A percentile compares a stretch with the other conserved stretches of the same genome.
phyloP scores from a whole-genome alignment of 2,888 invertebrate species.

The Catonia carolina region DNA sequence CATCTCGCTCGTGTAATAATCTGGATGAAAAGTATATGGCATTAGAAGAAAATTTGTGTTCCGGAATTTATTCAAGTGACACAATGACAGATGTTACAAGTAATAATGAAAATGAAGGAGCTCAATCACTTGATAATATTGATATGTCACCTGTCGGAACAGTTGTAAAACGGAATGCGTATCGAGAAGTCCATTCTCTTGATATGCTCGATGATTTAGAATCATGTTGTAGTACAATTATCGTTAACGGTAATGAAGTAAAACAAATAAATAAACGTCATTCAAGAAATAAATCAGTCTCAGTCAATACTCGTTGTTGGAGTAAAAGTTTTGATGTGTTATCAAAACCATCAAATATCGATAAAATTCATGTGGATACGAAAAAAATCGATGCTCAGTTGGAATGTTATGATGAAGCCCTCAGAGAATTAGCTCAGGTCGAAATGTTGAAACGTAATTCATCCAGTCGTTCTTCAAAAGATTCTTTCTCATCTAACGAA shows the following conservation, averaged over 20 bases:
- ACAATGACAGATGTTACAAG: slow-evolving; percentile 1
- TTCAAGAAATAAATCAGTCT: slow-evolving; percentile 35
- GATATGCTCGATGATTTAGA: slow-evolving; percentile 32
- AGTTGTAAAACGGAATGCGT: slow-evolving; percentile 24
- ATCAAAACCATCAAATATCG: slow-evolving; percentile 24
- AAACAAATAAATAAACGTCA: slow-evolving; percentile 29
- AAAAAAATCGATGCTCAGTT: slow-evolving; percentile 36
- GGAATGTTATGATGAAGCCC: slow-evolving; percentile 37
- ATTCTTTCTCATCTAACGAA: not conserved
- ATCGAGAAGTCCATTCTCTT: slow-evolving; percentile 34
- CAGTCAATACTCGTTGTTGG: slow-evolving; percentile 32
- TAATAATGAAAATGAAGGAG: slow-evolving; percentile 16
- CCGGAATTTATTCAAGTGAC: slow-evolving; percentile 6
- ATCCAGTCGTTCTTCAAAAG: not conserved
- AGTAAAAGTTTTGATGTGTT: slow-evolving; percentile 31
- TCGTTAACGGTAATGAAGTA: slow-evolving; percentile 15
- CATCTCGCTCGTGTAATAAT: slow-evolving; percentile 30
- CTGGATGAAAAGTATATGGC: slow-evolving; percentile 25
- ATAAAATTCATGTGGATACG: slow-evolving; percentile 30
- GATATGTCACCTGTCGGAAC: slow-evolving; percentile 22
- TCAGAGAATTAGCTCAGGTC: slow-evolving; percentile 36
- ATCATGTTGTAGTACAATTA: not conserved
- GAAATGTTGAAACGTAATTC: slow-evolving; percentile 6
- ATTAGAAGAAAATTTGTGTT: slow-evolving; percentile 14
- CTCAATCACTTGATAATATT: slow-evolving; percentile 22